Evolutionary conservation across 2,113 vertebrate species (phyloP), one percentile per base, ranked within the genome.

Genomic region (Leucoraja erinaceus): DNA sequence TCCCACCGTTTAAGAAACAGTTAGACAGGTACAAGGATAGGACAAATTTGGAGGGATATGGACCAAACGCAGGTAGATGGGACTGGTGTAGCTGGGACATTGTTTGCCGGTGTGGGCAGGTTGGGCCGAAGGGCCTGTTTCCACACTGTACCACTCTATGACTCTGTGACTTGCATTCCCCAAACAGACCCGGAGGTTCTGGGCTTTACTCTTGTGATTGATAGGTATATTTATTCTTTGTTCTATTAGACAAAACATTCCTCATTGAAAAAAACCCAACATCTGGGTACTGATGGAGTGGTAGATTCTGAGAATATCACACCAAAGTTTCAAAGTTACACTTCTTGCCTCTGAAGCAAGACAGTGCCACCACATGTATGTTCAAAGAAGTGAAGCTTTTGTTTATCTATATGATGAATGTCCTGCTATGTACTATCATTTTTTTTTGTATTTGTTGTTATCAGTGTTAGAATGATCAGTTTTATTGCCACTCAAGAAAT

Each of bases 321-420:
- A 33, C 4, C n/a, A 33, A 88, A 63, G 28, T 88, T 88, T 63
- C 83, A 63, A 31, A 88, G 83, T 88, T 88, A 18, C 14, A 18
- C 31, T 63, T 31, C 83, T 88, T 88, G 83, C 83, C 83, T 66
- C 63, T 88, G 83, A 88, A 86, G 83, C 14, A 66, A 88, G 59
- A 88, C 59, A 88, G 83, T 88, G 83, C 83, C 83, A 88, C 83
- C 83, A 63, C 14, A 88, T 63, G 83, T 88, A 88, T 63, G 83
- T 66, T 88, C 83, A 88, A 66, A 88, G 83, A 88, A 88, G 83
- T 88, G 83, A 88, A 31, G 83, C 59, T 88, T 63, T 66, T 28
- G 59, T 61, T 63, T 61, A 0, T 0, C 1, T 63, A 28, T 63
- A 63, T 31, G 38, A 88, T 88, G 61, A 88, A 88, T 88, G 59